These are phyloP conservation scores for Xyrichtys novacula DNA, from an alignment of 2,797 vertebrate species.

Conservation along the genomic window DNA sequence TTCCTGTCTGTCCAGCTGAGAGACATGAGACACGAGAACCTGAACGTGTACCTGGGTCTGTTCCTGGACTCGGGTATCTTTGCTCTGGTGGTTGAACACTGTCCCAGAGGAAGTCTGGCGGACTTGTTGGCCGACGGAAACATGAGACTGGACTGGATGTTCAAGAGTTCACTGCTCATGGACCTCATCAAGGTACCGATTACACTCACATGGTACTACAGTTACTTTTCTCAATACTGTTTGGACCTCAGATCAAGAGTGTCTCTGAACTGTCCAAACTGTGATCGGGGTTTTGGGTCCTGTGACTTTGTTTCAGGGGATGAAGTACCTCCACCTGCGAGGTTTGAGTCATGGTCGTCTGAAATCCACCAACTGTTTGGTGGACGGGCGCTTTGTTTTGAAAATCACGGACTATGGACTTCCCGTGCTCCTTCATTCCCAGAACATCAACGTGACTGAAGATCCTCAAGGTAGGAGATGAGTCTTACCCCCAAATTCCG, in stretches of 20 bases:
- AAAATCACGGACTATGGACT: slow-evolving; percentile 95
- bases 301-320: too few species aligned
- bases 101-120: slow-evolving; percentile 91
- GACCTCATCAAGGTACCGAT: slow-evolving; percentile 97
- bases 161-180: slow-evolving; percentile 94
- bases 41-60: slow-evolving; percentile 89
- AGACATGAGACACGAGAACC: slow-evolving; percentile 89
- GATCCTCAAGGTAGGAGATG: slow-evolving; percentile 89
- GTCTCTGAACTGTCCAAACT: too few species aligned
- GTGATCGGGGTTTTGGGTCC: too few species aligned
- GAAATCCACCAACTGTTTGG: slow-evolving; percentile 95
- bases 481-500: too few species aligned
- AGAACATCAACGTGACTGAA: slow-evolving; percentile 72
- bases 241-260: too few species aligned
- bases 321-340: slow-evolving; percentile 92
- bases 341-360: slow-evolving; percentile 90
- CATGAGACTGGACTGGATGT: slow-evolving; percentile 98
- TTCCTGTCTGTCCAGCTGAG: slow-evolving; percentile 80
- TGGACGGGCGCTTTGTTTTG: slow-evolving; percentile 94
- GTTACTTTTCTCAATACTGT: too few species aligned
- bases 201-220: too few species aligned
- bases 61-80: slow-evolving; percentile 89
- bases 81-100: slow-evolving; percentile 92
- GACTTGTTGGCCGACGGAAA: slow-evolving; percentile 91
- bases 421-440: slow-evolving; percentile 85